Evolutionary conservation across 2,113 vertebrate species (phyloP), one percentile per base, ranked within the genome.

Genomic region (Heterotis niloticus): DNA sequence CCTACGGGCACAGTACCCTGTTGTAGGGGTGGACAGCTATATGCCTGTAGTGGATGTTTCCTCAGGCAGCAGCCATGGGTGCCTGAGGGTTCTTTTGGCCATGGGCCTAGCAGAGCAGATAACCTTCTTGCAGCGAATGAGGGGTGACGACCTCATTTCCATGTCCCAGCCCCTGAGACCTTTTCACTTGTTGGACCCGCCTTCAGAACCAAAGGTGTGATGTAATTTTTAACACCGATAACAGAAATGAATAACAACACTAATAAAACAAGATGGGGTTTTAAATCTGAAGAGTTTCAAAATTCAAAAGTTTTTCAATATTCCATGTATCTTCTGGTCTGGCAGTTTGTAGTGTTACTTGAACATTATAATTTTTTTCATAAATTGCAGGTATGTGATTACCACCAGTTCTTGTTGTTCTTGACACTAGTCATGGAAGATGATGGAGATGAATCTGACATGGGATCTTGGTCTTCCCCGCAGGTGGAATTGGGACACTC

Each of bases 71-170:
- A 91, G 86, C 4, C 91, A 89, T 0, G 98, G 98, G 51, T 92
- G 85, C 80, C 94, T 99, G 28, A 88, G 92, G 74, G 96, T 98
- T 17, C 56, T 94, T 78, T 83, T 99, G 85, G 96, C 96, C 0
- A 95, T 99, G 94, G 98, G 98, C 0, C 93, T 85, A 11, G 93
- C 94, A 0, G 90, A 93, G 54, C 98, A 99, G 78, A 92, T 99
- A 1, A 77, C 85, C 69, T 87, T 94, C 1, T 84, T 99, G 13
- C 97, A 98, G 65, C 93, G 91, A 56, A 86, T 93, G 0, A 95
- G 92, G 80, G 89, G 85, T 28, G 93, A 92, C n/a, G 93, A 94
- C 29, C 89, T 86, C 64, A 20, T 9, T 16, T 75, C 66, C 0
- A 82, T 84, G 13, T 76, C 88, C 0, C 60, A 85, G 64, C 23